A percentile compares a stretch with the other conserved stretches of the same genome.
These are phyloP conservation scores for Lissonota sp. DNA, from an alignment of 2,888 invertebrate species.

Conservation along the genomic window DNA sequence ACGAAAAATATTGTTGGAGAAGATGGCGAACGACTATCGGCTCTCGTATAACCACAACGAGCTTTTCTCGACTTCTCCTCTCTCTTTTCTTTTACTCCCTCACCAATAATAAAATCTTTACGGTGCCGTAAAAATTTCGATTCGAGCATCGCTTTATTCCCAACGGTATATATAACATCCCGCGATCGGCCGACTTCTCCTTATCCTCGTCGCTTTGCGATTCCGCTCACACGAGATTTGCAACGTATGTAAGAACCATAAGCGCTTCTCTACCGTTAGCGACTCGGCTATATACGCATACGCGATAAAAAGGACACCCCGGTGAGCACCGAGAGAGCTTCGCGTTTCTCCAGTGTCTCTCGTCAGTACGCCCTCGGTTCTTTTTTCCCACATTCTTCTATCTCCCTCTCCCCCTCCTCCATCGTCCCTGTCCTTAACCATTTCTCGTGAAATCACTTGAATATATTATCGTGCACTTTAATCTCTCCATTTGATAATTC, in stretches of 20 bases:
- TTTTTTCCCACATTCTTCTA: background rate
- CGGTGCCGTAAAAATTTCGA: conserved; percentile 64
- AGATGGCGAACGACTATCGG: conserved; percentile 38
- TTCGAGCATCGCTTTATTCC: conserved; percentile 55
- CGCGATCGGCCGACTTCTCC: background rate
- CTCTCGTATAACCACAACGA: conserved; percentile 31
- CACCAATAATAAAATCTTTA: conserved; percentile 65
- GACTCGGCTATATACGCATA: conserved; percentile 7
- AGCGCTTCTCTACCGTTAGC: conserved; percentile 45
- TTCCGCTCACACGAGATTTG: conserved; percentile 29
- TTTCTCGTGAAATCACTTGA: conserved; percentile 4
- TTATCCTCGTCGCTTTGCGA: conserved; percentile 3
- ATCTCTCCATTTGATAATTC: conserved; percentile 40
- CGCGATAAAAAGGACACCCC: conserved; percentile 56
- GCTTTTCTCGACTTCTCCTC: conserved; percentile 21
- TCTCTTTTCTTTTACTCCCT: conserved; percentile 1
- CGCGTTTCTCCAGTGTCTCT: conserved; percentile 20
- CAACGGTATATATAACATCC: conserved; percentile 42
- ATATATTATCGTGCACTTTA: conserved; percentile 22
- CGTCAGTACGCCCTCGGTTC: conserved; percentile 43
- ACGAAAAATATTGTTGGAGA: conserved; percentile 40
- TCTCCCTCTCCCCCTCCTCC: background rate
- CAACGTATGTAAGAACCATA: conserved; percentile 24
- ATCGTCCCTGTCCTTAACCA: background rate
- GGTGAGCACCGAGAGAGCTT: conserved; percentile 27